A percentile compares a stretch with the other conserved stretches of the same genome.
Conservation (phyloP, 1,140 invertebrate species). For the Aphidius ervi region DNA sequence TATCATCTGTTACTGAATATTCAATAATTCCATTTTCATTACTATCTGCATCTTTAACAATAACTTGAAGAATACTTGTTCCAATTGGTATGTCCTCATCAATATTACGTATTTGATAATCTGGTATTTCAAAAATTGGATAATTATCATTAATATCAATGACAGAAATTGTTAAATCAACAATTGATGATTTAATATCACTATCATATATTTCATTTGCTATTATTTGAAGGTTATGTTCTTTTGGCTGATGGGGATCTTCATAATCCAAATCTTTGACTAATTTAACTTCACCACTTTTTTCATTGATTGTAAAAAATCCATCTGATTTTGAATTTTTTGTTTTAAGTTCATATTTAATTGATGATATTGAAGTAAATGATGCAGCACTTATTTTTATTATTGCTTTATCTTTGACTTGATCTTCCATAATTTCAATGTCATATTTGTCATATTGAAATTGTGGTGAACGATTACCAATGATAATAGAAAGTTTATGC, state of each 20-base stretch:
- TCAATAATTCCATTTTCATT: slow-evolving; percentile 91
- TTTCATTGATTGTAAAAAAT: slow-evolving; percentile 91
- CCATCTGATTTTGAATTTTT: slow-evolving; percentile 90
- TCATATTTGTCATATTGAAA: slow-evolving; percentile 92
- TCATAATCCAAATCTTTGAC: slow-evolving; percentile 94
- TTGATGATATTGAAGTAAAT: slow-evolving; percentile 80
- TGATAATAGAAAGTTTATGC: slow-evolving; percentile 86
- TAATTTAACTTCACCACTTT: slow-evolving; percentile 88
- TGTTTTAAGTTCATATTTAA: slow-evolving; percentile 88
- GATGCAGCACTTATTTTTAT: slow-evolving; percentile 3
- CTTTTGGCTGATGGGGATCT: slow-evolving; percentile 86
- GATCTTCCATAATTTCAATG: slow-evolving; percentile 91
- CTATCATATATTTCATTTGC: slow-evolving; percentile 93
- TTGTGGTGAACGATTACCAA: slow-evolving; percentile 88
- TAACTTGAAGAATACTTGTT: slow-evolving; percentile 86
- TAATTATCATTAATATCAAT: slow-evolving; percentile 95
- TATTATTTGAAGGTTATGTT: slow-evolving; percentile 86
- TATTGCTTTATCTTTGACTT: slow-evolving; percentile 79
- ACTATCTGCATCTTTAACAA: slow-evolving; percentile 88
- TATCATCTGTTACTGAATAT: slow-evolving; percentile 87
- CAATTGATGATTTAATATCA: slow-evolving; percentile 91
- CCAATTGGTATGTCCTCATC: slow-evolving; percentile 90
- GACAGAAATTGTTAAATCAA: slow-evolving; percentile 79
- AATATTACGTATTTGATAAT: slow-evolving; percentile 92
- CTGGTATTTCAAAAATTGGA: slow-evolving; percentile 90